Percentiles rank a stretch among this genome's conserved stretches.
Conservation (phyloP, 2,888 invertebrate species). For the Myopa testacea region DNA sequence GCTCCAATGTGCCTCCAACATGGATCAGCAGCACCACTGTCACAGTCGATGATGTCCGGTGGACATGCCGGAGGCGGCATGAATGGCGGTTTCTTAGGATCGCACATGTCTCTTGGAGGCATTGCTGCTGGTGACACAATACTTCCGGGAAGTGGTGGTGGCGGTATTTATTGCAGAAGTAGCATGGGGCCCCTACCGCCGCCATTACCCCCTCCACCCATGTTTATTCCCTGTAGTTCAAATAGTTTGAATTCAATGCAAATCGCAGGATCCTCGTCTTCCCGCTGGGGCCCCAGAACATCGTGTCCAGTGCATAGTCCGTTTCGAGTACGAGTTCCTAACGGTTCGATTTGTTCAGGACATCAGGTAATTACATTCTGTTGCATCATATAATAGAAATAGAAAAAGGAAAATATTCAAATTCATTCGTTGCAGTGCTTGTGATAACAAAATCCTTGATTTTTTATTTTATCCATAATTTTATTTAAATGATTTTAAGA, state of each 20-base stretch:
- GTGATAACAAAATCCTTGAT: neutral
- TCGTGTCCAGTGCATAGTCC: conserved; percentile 70
- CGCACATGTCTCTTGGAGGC: conserved; percentile 61
- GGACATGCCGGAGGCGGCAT: conserved; percentile 53
- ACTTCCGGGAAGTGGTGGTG: conserved; percentile 24
- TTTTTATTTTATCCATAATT: too few relatives aligned
- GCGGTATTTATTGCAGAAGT: conserved; percentile 58
- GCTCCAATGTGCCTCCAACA: conserved; percentile 61
- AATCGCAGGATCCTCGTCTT: conserved; percentile 65
- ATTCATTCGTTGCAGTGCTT: neutral
- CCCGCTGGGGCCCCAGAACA: conserved; percentile 69
- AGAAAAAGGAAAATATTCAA: neutral
- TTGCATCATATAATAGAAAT: neutral
- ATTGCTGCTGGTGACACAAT: conserved; percentile 55
- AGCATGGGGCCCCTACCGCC: conserved; percentile 62
- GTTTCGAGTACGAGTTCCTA: conserved; percentile 69
- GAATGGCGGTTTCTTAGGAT: conserved; percentile 56
- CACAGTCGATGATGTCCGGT: conserved; percentile 67
- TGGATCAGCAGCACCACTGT: conserved; percentile 56
- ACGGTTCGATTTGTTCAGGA: conserved; percentile 69
- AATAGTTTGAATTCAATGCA: conserved; percentile 67
- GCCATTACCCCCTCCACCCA: conserved; percentile 66
- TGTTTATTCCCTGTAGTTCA: conserved; percentile 69
- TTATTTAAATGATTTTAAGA: too few relatives aligned
- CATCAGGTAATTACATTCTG: conserved; percentile 65